Percentiles rank a stretch among this genome's conserved stretches.
These are phyloP conservation scores for Escarpia spicata DNA, from an alignment of 2,888 invertebrate genomes.

Conservation along the genomic window DNA sequence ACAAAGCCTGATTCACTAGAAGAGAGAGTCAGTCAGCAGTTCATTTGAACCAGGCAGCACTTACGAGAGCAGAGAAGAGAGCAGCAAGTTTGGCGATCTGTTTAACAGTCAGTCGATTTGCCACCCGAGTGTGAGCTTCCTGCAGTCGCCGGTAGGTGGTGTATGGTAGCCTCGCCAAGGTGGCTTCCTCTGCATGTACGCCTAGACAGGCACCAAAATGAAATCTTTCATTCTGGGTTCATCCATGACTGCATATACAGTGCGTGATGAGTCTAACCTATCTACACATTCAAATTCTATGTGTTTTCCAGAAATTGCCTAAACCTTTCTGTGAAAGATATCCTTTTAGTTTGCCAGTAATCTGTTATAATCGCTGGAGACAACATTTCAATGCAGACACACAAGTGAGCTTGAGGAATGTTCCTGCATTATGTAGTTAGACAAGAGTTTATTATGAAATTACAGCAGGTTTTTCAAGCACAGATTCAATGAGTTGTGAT, in stretches of 20 bases:
- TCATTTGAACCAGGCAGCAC: slow-evolving; percentile 47
- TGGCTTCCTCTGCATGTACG: slow-evolving; percentile 87
- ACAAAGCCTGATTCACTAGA: neutral
- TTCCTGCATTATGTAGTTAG: no score
- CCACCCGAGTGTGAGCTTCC: slow-evolving; percentile 79
- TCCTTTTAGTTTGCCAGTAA: no score
- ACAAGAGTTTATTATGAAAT: no score
- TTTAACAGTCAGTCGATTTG: slow-evolving; percentile 79
- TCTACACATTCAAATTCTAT: no score
- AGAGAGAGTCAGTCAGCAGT: neutral
- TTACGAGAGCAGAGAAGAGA: slow-evolving; percentile 85
- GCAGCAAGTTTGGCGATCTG: slow-evolving; percentile 85
- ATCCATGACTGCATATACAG: neutral
- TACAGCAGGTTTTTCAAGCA: no score
- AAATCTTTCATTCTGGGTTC: neutral
- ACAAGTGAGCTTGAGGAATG: no score
- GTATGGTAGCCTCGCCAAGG: slow-evolving; percentile 92
- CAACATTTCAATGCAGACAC: no score
- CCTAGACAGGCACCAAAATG: slow-evolving; percentile 45
- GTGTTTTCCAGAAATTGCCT: no score
- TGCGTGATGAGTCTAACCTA: no score
- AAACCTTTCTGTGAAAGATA: no score
- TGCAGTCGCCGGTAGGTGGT: slow-evolving; percentile 87
- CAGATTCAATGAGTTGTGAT: no score
- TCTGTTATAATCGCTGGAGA: no score